phyloP scores from a whole-genome alignment of 2,888 invertebrate genomes.

The Cephus runcator region DNA sequence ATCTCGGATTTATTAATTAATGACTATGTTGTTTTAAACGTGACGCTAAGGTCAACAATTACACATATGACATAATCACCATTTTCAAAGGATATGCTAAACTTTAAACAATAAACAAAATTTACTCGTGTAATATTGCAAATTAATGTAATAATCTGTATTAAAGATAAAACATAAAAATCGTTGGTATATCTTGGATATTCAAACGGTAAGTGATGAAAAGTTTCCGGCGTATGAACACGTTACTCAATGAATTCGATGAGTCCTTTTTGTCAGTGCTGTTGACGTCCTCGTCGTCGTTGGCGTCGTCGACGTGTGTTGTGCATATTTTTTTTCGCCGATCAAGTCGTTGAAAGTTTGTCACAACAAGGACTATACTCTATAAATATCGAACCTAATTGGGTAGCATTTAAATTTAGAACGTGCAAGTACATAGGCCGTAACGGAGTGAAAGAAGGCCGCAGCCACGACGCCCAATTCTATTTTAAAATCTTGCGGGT shows the following conservation, averaged over 20 bases:
- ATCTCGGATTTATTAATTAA: not conserved
- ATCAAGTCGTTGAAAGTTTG: not conserved
- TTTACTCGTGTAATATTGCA: not conserved
- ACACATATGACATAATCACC: not conserved
- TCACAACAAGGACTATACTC: slow-evolving; percentile 20
- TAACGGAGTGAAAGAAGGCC: not conserved
- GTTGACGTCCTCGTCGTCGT: not conserved
- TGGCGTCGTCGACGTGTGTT: not conserved
- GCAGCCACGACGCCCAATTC: slow-evolving; percentile 24
- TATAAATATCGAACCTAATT: slow-evolving; percentile 40
- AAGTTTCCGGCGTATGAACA: not conserved
- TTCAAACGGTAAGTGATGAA: not conserved
- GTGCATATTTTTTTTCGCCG: not conserved
- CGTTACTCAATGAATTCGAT: not conserved
- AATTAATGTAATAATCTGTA: not conserved
- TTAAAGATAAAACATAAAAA: not conserved
- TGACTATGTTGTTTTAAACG: not conserved
- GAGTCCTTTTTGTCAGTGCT: not conserved
- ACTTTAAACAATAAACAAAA: not conserved
- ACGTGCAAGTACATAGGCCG: slow-evolving; percentile 20
- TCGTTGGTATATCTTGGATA: not conserved
- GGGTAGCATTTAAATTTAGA: slow-evolving; percentile 50
- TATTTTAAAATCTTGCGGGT: slow-evolving; percentile 34
- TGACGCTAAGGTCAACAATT: not conserved
- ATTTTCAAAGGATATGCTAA: not conserved